phyloP scores from a whole-genome alignment of 2,888 invertebrate species.

The Nemurella pictetii region DNA sequence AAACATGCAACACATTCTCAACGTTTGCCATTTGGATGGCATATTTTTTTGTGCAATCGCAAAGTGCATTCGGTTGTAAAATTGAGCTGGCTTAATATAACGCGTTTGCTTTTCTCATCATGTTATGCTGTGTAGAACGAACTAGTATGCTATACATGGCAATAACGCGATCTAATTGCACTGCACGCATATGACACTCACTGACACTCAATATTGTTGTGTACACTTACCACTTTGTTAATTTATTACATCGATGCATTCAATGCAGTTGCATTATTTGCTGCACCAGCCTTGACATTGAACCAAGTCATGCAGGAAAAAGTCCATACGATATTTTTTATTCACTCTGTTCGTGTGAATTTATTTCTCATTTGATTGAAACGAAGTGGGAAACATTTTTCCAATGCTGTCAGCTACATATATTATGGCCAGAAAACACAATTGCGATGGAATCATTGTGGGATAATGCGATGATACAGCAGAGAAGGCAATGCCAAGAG shows the following conservation, averaged over 20 bases:
- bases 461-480: background rate
- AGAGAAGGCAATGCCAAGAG: background rate
- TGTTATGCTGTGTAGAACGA: too few species aligned
- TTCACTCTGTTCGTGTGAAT: background rate
- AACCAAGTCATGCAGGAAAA: background rate
- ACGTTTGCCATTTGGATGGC: background rate
- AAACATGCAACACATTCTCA: background rate
- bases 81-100: background rate
- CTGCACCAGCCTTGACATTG: background rate
- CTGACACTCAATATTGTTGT: background rate
- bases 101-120: background rate
- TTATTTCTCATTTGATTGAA: background rate
- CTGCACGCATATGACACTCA: background rate
- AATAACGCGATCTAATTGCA: too few species aligned
- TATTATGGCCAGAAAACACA: background rate
- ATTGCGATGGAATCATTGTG: background rate
- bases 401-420: background rate
- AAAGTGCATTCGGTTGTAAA: background rate
- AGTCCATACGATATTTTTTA: background rate
- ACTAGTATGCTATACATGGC: too few species aligned
- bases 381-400: background rate
- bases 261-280: background rate
- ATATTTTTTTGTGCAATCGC: background rate
- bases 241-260: background rate
- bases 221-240: background rate